These are phyloP conservation scores for Lepisosteus oculatus DNA, from an alignment of 2,113 vertebrate genomes.

Conservation along the genomic window DNA sequence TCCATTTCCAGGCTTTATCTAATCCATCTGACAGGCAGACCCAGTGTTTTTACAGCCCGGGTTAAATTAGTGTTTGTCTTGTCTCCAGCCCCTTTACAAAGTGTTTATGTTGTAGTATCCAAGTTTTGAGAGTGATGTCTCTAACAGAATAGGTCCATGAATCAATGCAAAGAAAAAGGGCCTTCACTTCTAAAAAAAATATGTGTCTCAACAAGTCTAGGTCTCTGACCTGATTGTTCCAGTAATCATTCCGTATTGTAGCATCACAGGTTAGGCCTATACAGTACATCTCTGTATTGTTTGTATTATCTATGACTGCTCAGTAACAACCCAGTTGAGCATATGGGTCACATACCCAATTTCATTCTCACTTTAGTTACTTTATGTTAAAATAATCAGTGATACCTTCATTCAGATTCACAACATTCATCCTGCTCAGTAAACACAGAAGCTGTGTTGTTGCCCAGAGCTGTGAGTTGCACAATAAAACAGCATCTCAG, in stretches of 20 bases:
- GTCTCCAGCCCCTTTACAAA: slow-evolving; percentile 6
- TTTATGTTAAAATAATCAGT: too few relatives aligned
- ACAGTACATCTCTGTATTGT: too few relatives aligned
- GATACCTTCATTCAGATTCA: too few relatives aligned
- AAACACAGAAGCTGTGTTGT: too few relatives aligned
- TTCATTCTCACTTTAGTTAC: too few relatives aligned
- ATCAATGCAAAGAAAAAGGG: slow-evolving; percentile 10
- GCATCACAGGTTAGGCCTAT: too few relatives aligned
- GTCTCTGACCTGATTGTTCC: not conserved
- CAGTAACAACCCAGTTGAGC: too few relatives aligned
- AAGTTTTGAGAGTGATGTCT: slow-evolving; percentile 17
- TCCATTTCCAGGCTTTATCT: slow-evolving; percentile 19
- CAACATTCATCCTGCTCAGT: too few relatives aligned
- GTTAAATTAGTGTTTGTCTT: slow-evolving; percentile 3
- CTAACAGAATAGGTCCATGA: slow-evolving; percentile 7
- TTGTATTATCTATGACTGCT: too few relatives aligned
- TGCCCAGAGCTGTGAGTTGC: too few relatives aligned
- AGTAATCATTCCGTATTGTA: not conserved
- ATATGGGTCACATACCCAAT: too few relatives aligned
- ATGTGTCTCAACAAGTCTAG: not conserved
- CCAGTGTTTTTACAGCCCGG: slow-evolving; percentile 25
- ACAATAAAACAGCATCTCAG: too few relatives aligned
- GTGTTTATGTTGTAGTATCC: slow-evolving; percentile 26
- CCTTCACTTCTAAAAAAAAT: not conserved
- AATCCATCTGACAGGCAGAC: slow-evolving; percentile 1